Percentiles rank a stretch among this genome's conserved stretches.
Evolutionary conservation across 1,140 invertebrate genomes (phyloP).

Genomic region (Phymorhynchus buccinoides): DNA sequence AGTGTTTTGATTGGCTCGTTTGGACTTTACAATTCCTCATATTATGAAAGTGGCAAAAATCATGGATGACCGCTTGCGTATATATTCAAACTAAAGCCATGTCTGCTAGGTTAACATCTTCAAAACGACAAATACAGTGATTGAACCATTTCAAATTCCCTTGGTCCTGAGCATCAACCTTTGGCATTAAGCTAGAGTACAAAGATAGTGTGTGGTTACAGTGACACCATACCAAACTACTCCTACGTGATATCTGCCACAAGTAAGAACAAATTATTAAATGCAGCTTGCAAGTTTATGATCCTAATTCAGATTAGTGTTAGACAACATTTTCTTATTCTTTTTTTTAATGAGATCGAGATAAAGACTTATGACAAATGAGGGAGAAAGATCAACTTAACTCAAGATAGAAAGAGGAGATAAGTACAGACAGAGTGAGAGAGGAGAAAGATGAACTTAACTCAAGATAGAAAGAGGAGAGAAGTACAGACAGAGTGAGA

Average conservation of each 20-base stretch:
- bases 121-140: background rate
- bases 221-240: background rate
- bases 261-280: background rate
- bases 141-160: background rate
- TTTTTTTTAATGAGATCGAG: constrained; percentile 17
- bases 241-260: background rate
- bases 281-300: background rate
- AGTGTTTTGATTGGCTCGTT: constrained; percentile 28
- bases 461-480: background rate
- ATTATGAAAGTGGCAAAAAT: background rate
- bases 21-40: background rate
- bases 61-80: constrained; percentile 3
- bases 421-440: background rate
- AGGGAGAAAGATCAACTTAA: background rate
- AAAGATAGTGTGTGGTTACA: background rate
- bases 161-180: constrained; percentile 36
- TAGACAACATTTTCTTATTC: background rate
- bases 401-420: background rate
- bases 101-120: background rate
- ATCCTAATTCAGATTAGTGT: background rate
- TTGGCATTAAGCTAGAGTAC: constrained; percentile 36
- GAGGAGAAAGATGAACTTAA: background rate
- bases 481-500: too few relatives aligned
- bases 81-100: background rate
- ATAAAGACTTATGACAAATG: background rate